Conservation (phyloP, 2,888 invertebrate species). For the Lypha dubia region DNA sequence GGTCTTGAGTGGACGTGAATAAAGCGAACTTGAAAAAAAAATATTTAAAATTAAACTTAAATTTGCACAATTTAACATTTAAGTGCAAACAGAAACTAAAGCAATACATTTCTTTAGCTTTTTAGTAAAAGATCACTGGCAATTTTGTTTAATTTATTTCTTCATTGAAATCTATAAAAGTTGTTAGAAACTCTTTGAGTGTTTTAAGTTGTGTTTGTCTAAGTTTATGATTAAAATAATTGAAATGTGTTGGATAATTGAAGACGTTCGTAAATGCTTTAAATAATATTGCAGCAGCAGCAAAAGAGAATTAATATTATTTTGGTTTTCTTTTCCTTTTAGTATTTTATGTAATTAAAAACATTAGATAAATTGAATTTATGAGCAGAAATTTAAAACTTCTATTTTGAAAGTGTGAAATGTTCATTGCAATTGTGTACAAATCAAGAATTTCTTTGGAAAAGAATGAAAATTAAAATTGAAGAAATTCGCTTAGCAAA, state of each 20-base stretch:
- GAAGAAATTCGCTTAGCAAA: neutral
- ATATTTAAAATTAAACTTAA: slow-evolving; percentile 6
- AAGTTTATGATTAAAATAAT: slow-evolving; percentile 23
- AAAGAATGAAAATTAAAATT: neutral
- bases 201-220: neutral
- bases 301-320: neutral
- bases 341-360: slow-evolving; percentile 11
- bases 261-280: neutral
- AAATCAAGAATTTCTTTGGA: neutral
- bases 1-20: neutral
- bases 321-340: no score
- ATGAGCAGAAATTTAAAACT: slow-evolving; percentile 2
- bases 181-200: slow-evolving; percentile 4
- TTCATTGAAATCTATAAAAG: slow-evolving; percentile 7
- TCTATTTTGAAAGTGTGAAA: slow-evolving; percentile 43
- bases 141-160: neutral
- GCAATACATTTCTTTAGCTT: slow-evolving; percentile 6
- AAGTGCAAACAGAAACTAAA: slow-evolving; percentile 12
- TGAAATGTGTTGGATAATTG: slow-evolving; percentile 26
- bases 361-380: neutral
- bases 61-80: slow-evolving; percentile 24
- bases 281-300: neutral
- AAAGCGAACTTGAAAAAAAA: neutral
- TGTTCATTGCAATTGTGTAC: neutral
- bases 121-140: neutral